Percentiles rank a stretch among this genome's conserved stretches.
phyloP scores from a whole-genome alignment of 2,113 vertebrate species.

The Gallinago media region DNA sequence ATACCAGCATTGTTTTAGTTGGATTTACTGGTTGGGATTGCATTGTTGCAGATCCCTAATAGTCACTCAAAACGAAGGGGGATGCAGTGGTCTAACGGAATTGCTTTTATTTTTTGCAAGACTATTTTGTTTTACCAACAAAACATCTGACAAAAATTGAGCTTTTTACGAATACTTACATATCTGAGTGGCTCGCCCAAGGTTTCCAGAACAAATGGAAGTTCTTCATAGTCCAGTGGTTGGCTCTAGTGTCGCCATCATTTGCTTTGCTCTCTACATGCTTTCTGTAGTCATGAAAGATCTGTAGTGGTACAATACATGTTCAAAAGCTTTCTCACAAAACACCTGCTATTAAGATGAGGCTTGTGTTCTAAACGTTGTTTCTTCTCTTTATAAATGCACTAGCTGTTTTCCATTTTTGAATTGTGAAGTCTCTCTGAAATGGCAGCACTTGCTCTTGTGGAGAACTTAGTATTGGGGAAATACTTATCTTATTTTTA shows the following conservation, averaged over 20 bases:
- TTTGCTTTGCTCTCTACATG: background rate
- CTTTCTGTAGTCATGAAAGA: background rate
- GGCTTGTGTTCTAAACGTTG: background rate
- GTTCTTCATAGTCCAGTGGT: background rate
- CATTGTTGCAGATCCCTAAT: background rate
- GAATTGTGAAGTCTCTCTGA: background rate
- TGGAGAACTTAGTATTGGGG: background rate
- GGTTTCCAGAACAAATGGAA: background rate
- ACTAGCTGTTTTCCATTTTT: background rate
- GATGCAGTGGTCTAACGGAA: background rate
- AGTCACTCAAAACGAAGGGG: background rate
- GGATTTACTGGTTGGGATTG: background rate
- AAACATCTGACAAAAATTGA: background rate
- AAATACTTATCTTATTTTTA: background rate
- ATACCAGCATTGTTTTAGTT: background rate
- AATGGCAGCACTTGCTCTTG: background rate
- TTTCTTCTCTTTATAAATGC: background rate
- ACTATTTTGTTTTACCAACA: background rate
- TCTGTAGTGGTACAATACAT: background rate
- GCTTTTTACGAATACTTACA: background rate
- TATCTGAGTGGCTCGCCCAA: background rate
- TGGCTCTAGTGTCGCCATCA: background rate
- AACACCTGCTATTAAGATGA: background rate
- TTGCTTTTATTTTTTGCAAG: background rate
- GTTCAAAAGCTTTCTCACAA: background rate